Evolutionary conservation across 2,797 vertebrate species (phyloP), one percentile per base, ranked within the genome.

Genomic region (Hoplostethus mediterraneus): DNA sequence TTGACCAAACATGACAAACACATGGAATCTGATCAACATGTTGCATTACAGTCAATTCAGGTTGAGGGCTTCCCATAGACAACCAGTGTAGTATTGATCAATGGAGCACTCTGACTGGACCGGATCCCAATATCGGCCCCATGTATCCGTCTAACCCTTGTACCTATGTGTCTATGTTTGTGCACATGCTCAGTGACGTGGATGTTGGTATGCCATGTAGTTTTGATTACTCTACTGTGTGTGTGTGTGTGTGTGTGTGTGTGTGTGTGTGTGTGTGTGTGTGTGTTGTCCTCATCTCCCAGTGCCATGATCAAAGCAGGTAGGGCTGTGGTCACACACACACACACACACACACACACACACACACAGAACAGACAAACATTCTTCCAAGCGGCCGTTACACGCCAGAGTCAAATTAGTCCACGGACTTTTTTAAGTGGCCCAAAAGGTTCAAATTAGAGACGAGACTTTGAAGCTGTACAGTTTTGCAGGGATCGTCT

Each of bases 361-460:
- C 72, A 66, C 77, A 14, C 75, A 73, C 63, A 70, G 74, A 76
- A 89, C 84, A 88, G 83, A 87, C 87, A 90, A 87, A 82, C 87
- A 88, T 89, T 89, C 77, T 78, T 83, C 80, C 75, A 87, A 87
- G 87, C 68, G 79, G 83, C 89, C 86, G 87, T 89, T 87, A 87
- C 89, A 90, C 91, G 86, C 88, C 94, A 93, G 90, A 93, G 90
- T 91, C 89, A 94, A 91, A 94, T 94, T 91, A 93, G 92, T 88
- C 87, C 72, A 77, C 85, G 84, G 77, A 84, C 87, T 21, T 92
- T 94, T 94, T 94, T 90, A 94, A 93, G 93, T 90, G 90, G 89
- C 90, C 92, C 90, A 91, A 92, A 92, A 90, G 89, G 90, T 93
- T 94, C 84, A 92, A 92, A 94, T 94, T 93, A 93, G 90, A 90